These are phyloP conservation scores for Dicrurus megarhynchus DNA, from an alignment of 2,113 vertebrate genomes.

Conservation along the genomic window DNA sequence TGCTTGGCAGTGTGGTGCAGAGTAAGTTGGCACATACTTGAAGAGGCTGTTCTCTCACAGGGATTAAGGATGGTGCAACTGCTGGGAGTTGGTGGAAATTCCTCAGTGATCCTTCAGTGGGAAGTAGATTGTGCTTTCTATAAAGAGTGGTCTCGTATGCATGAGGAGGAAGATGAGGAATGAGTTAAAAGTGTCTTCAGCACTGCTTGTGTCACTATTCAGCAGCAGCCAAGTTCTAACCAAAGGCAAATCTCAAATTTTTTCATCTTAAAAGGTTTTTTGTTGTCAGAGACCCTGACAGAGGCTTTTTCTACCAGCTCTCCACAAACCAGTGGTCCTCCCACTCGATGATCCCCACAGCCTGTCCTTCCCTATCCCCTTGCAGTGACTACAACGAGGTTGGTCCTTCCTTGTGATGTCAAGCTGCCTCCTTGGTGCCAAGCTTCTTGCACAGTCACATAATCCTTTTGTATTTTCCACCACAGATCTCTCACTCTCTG, in stretches of 20 bases:
- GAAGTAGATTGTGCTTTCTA: background rate
- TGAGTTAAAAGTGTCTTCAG: background rate
- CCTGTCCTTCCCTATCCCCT: background rate
- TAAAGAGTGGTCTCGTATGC: background rate
- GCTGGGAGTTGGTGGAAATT: background rate
- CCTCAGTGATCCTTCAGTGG: background rate
- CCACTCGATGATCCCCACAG: background rate
- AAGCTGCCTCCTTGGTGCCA: background rate
- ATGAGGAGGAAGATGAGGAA: background rate
- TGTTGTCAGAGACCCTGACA: background rate
- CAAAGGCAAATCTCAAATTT: background rate
- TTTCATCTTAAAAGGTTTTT: background rate
- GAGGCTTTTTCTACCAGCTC: background rate
- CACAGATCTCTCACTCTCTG: background rate
- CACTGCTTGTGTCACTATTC: background rate
- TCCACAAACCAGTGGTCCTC: background rate
- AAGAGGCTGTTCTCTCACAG: background rate
- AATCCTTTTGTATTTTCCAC: background rate
- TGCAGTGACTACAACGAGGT: accelerated
- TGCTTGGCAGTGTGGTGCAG: background rate
- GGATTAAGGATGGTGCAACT: background rate
- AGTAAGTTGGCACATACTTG: background rate
- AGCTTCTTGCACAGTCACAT: background rate
- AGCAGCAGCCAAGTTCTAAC: background rate
- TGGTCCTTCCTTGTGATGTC: background rate